Base-by-base conservation (phyloP, 2,797 vertebrate genomes). In the Spatula clypeata region DNA sequence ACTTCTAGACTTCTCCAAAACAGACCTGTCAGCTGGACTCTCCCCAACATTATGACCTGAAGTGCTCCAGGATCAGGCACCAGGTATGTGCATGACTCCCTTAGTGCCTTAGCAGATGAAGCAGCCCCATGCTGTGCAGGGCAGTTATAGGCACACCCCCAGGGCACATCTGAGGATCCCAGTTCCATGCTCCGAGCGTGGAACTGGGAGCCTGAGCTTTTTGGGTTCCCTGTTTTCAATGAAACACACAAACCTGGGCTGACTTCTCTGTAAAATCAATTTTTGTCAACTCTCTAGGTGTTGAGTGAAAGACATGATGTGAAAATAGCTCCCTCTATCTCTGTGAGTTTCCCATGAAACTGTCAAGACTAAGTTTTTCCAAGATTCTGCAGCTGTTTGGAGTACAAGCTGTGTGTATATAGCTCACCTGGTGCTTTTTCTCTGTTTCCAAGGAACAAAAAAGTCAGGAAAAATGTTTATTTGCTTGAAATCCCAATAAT, bases 101-200 rank as follows among this genome's bases (percentile, higher is more conserved):
- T 21, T n/a, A 18, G 21, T 5, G 69, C 51, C 26, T 64, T 5
- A 44, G 31, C 40, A 55, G 38, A 4, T 24, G 42, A 57, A 51
- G 47, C 27, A 69, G 67, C 17, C 17, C 23, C 40, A 55, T 51
- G 26, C 49, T 3, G 27, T 64, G n/a, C 42, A 65, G 14, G 45
- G 5, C 47, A 40, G 11, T 12, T 44, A 8, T 19, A 40, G n/a
- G 23, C 54, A 83, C 12, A 27, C 11, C 40, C 29, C 24, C 8
- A 7, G 31, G 20, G 24, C 20, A 40, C 2, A 4, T 38, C 44
- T n/a, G 64, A 91, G n/a, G n/a, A 47, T 67, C 16, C 67, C 32
- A 34, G 32, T 34, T 34, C 32, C 6, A 34, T 34, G 32, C 32
- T 34, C 32, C 26, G 0, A 1, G 23, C 5, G 3, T 2, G 5